Percentiles rank a stretch among this genome's conserved stretches.
These are phyloP conservation scores for Ridgeia piscesae DNA, from an alignment of 1,140 invertebrate genomes.

Conservation along the genomic window DNA sequence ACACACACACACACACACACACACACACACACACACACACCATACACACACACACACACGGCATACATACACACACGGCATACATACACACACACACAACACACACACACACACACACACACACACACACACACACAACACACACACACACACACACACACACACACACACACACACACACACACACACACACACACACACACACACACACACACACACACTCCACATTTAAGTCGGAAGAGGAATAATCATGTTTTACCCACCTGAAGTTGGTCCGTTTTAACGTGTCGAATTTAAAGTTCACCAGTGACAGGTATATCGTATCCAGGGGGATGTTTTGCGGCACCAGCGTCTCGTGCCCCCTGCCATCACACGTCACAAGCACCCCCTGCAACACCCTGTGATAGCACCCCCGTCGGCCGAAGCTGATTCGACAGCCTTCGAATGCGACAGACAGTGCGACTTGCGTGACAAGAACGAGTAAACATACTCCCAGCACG, in stretches of 20 bases:
- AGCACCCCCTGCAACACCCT: constrained; percentile 24
- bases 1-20: no score
- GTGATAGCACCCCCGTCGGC: constrained; percentile 22
- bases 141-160: no score
- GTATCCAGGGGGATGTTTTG: constrained; percentile 21
- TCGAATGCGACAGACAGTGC: not conserved
- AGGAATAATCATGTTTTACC: not conserved
- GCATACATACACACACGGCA: no score
- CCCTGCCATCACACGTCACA: constrained; percentile 23
- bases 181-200: no score
- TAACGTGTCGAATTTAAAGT: constrained; percentile 22
- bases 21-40: no score
- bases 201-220: no score
- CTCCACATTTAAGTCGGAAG: no score
- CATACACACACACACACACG: no score
- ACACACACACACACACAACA: no score
- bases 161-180: no score
- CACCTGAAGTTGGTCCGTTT: not conserved
- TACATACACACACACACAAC: not conserved
- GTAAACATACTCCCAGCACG: not conserved
- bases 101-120: no score
- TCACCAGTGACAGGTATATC: constrained; percentile 19
- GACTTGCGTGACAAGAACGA: not conserved
- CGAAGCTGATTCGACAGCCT: constrained; percentile 8
- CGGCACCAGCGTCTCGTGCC: constrained; percentile 11